Evolutionary conservation across 2,113 vertebrate species (phyloP), one percentile per base, ranked within the genome.

Genomic region (Callionymus lyra): DNA sequence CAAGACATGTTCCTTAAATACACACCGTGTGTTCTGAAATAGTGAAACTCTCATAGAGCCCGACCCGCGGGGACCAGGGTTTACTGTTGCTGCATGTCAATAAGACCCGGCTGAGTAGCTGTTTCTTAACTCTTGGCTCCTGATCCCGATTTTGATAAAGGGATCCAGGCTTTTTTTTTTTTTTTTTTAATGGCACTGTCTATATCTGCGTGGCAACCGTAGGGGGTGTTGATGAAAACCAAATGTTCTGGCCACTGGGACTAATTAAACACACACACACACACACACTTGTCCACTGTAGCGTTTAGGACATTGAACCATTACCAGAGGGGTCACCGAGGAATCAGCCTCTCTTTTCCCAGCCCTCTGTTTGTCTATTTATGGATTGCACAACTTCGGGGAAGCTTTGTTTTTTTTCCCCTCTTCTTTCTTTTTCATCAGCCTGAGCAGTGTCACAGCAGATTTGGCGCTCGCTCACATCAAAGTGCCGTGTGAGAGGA

Each of bases 351-450:
- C 16, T 3, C 13, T 12, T 57, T 70, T 53, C 52, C 65, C 49
- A 34, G 50, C 47, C 18, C 41, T 46, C 59, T 76, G 76, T 82
- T 80, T 74, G 81, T 82, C 78, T 79, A 58, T 81, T 80, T 78
- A 66, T 71, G 64, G 57, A 78, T 83, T 82, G 68, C 73, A 66
- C 72, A 79, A 81, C 59, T 84, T 81, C 76, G 60, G 79, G 72
- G 73, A 80, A 79, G 66, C 15, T 18, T 31, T 74, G 4, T 27
- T 27, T 27, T 27, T 27, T 8, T 8, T 27, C 21, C 21, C 21
- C 21, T 50, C 42, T 40, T 57, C 49, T 41, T 56, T 58, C 60
- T 50, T 44, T 40, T 57, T 51, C 43, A 58, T 58, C 60, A 15
- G 10, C 69, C 55, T 43, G 47, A 74, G 57, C 56, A 17, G 37